Base-by-base conservation (phyloP, 2,888 invertebrate genomes). In the Petrolisthes cinctipes region DNA sequence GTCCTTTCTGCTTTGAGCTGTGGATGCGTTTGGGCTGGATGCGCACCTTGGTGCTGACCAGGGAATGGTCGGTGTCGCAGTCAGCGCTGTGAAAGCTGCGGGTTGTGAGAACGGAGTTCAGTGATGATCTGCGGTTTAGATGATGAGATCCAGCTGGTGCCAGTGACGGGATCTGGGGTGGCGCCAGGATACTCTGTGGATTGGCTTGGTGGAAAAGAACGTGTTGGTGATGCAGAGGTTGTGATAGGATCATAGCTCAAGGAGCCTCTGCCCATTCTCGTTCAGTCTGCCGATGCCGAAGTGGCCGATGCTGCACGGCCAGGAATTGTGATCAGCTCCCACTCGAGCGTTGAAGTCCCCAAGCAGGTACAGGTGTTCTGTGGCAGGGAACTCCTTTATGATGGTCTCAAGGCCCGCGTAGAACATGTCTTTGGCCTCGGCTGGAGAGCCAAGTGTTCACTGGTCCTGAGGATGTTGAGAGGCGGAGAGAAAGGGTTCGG, bases 11-110 rank as follows among this genome's bases (percentile, higher is more conserved):
- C 20, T 82, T 82, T 7, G 82, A n/a, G 7, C 20, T 4, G 56
- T 4, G 71, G 51, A 82, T 20, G 14, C 37, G 17, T 20, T 82
- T 82, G 6, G 71, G 71, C 14, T 80, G 79, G 20, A 85, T 9
- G 51, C 68, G 86, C 17, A 85, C 37, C 54, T 85, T 76, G 57
- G 5, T 54, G 37, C 56, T 9, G 5, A 84, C 57, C 17, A 84
- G 84, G 11, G 85, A n/a, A 76, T 66, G 80, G 54, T 80, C 85
- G 9, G 85, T 78, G 66, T 85, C 61, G 83, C 23, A 83, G 76
- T 83, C 83, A 51, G 83, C 76, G n/a, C 76, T 83, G 54, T 76
- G 75, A 57, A 54, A 76, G 17, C 37, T 37, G 37, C 37, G 37
- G 11, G 79, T 85, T 23, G 7, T 5, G 14, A 82, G 68, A 5